Evolutionary conservation across 2,113 vertebrate genomes (phyloP), one percentile per base, ranked within the genome.

Genomic region (Rafetus swinhoei): DNA sequence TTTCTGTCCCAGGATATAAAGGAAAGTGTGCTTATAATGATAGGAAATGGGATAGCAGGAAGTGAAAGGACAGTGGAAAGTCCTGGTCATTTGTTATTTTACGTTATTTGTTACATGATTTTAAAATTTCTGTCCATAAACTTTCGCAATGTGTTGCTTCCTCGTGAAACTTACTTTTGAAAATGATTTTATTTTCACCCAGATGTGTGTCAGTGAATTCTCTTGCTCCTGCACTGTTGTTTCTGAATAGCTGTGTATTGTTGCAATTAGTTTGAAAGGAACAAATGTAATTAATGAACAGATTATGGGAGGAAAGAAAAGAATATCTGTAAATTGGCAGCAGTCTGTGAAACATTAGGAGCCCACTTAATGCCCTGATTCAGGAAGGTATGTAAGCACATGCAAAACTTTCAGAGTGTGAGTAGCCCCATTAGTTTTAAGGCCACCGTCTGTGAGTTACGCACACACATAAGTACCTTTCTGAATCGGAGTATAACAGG

Each of bases 11-110:
- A 91, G 93, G 55, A 59, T 92, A 89, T 94, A 79, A 84, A 97
- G 85, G 93, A 96, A 95, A 94, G 93, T 7, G 0, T 72, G 65
- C 90, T 87, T 93, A 96, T 95, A 97, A 90, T 81, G 88, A 80
- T 96, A 97, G 97, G 97, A 97, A 97, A 94, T 79, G 87, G 91
- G 76, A 91, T 45, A 85, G 86, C 65, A 88, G 93, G 97, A 97
- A 97, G 93, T 80, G 54, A 86, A 90, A 95, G 95, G 95, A 94
- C 91, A 96, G 45, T 95, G 96, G 95, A 97, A 97, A 97, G 88
- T 90, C 80, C 82, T 93, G 92, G 8, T 85, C 93, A 88, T 95
- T 93, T 94, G 81, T 94, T 91, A 53, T 53, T 93, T 72, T 65
- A 88, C 95, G 79, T 94, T 91, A 53, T 53, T 93, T 72, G 59